Evolutionary conservation across 2,888 invertebrate species (phyloP), one percentile per base, ranked within the genome.

Genomic region (Hirtodrosophila duncani): DNA sequence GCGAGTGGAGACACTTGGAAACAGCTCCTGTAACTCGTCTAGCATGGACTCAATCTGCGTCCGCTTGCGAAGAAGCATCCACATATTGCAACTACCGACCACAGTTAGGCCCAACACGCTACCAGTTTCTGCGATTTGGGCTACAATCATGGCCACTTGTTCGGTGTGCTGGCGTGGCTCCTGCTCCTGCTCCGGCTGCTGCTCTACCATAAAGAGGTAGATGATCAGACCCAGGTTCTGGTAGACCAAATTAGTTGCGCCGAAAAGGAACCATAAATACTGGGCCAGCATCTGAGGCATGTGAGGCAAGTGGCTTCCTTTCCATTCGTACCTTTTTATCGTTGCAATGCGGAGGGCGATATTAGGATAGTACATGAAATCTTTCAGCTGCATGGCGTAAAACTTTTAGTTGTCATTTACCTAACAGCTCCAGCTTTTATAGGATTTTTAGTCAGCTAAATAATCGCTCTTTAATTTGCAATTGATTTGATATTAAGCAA

Each of bases 331-430:
- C 0, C 52, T 50, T 3, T 59, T 69, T 18, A 75, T 56, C 33
- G 63, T 39, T 1, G 63, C 59, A 41, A 80, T 31, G 3, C 55
- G 62, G 8, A 78, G 75, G 7, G 58, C 79, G 6, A 82, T 7
- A 24, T 82, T 62, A 3, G 82, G 71, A 56, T 75, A 85, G 21
- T 68, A 37, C 72, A 85, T 63, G 36, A 83, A 85, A 2, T 72
- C 58, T 18, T 63, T 10, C 2, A 84, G 39, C 42, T 53, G 51
- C 65, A 79, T 68, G 11, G 9, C 11, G 16, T 10, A n/a, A 11
- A 7, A 46, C 10, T 30, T 23, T n/a, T 11, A 36, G 30, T 30
- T 21, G 30, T 5, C 14, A 1, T 1, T 1, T n/a, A 2, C 9
- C 11, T 3, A 1, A 3, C 4, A 3, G 3, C 11, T 26, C 4